Conservation (phyloP, 23 tunicate species). For the Oikopleura vanhoeffeni region DNA sequence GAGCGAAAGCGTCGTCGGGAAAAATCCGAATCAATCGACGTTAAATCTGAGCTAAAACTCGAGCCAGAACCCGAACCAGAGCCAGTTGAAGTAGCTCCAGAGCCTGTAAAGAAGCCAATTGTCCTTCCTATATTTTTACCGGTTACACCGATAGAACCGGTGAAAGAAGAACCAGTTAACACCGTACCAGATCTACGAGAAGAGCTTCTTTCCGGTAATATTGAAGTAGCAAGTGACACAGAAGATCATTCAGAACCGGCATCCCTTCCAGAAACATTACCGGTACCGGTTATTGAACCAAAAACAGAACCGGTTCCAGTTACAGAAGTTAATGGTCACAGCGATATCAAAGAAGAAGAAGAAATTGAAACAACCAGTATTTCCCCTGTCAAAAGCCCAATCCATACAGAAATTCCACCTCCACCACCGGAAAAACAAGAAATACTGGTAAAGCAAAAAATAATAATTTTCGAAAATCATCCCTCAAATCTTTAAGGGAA, state of each 20-base stretch:
- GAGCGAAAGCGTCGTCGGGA: not conserved
- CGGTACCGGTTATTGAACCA: not conserved
- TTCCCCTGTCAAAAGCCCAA: too few species aligned
- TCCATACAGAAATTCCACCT: too few species aligned
- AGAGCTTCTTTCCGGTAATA: not conserved
- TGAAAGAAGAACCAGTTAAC: not conserved
- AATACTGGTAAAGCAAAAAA: too few species aligned
- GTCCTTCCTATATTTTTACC: too few species aligned
- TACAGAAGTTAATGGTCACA: too few species aligned
- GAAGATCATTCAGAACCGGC: not conserved
- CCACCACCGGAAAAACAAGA: too few species aligned
- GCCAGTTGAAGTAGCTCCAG: not conserved
- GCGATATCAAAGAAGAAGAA: too few species aligned
- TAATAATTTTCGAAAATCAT: too few species aligned
- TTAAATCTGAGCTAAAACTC: not conserved
- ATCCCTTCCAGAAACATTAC: not conserved
- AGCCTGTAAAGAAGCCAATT: too few species aligned
- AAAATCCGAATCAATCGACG: not conserved
- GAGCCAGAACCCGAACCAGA: not conserved
- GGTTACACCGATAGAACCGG: not conserved
- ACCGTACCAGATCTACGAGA: not conserved
- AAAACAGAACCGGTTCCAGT: not conserved
- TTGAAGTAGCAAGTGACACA: not conserved
- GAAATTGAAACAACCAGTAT: too few species aligned
- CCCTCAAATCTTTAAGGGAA: too few species aligned